Base-by-base conservation (phyloP, 35 echinoderm and acorn worm species). In the Apostichopus parvimensis region DNA sequence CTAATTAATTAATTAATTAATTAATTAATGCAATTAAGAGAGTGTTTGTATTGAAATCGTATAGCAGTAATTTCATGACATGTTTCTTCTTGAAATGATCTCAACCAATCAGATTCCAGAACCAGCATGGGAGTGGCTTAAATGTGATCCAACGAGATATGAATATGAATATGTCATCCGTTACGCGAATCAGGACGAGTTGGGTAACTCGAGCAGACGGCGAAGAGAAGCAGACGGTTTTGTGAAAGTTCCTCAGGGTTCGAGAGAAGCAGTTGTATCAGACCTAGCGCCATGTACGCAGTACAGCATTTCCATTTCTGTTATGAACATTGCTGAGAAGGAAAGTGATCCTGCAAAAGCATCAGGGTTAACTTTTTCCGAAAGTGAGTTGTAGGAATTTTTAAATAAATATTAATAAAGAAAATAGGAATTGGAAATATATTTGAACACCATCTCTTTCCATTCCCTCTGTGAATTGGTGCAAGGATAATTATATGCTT, bases 271-370 rank as follows among this genome's bases (percentile, higher is more conserved):
- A 7, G 55, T 84, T 58, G 58, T 84, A 57, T 58, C 81, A 53
- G 23, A 84, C 58, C 81, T 84, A 59, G 15, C 81, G 57, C 81
- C 81, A 20, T 84, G 81, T 54, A 84, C 81, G 28, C 81, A 59
- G 54, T 84, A 84, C 52, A 84, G 81, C 52, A 20, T 84, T 14
- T 57, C 81, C 21, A 52, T 84, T 53, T 54, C 81, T 14, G 81
- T 84, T 5, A 84, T 84, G 81, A 84, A 84, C 81, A 84, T 84
- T 8, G 81, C 54, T 20, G 55, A 84, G 17, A 84, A 84, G 15
- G 81, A 84, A 54, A 24, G 81, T 18, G 81, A 84, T 15, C 81
- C 54, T 12, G 58, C 81, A 20, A 57, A 20, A 4, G 55, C 6
- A 15, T 56, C 17, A 10, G 81, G 54, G 10, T 22, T 58, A 6